phyloP scores from a whole-genome alignment of 2,888 invertebrate species.

The Panopea generosa region DNA sequence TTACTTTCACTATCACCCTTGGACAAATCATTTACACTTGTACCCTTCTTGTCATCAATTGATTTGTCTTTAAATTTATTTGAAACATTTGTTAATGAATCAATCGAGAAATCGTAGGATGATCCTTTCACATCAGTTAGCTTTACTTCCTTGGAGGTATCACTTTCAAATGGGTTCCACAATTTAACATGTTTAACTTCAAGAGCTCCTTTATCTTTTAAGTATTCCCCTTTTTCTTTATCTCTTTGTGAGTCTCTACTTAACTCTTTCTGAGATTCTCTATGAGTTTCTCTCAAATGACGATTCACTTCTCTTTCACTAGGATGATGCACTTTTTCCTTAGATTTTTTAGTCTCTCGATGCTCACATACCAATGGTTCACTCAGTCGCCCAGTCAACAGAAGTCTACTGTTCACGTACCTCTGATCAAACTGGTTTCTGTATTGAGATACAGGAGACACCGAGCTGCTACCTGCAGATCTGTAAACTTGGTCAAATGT shows the following conservation, averaged over 20 bases:
- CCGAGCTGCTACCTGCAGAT: constrained; percentile 50
- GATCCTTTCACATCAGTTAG: constrained; percentile 2
- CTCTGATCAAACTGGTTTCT: constrained; percentile 56
- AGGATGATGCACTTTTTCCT: background rate
- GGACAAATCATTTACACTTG: background rate
- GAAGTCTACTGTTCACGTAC: constrained; percentile 33
- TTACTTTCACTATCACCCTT: constrained; percentile 10
- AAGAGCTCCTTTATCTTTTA: background rate
- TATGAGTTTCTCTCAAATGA: background rate
- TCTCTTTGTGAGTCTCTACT: too few species aligned
- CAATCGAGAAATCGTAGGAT: background rate
- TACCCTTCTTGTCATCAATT: background rate
- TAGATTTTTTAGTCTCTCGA: background rate
- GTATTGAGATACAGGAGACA: constrained; percentile 57
- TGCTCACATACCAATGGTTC: constrained; percentile 29
- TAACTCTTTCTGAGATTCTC: too few species aligned
- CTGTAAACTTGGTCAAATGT: constrained; percentile 62
- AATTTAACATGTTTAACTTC: constrained; percentile 33
- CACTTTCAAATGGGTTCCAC: constrained; percentile 56
- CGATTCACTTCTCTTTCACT: background rate
- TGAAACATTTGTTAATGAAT: constrained; percentile 7
- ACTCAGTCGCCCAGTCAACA: constrained; percentile 39
- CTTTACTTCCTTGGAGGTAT: constrained; percentile 1
- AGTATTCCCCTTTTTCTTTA: too few species aligned
- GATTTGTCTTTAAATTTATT: background rate